Conservation (phyloP, 2,888 invertebrate genomes). For the Diarsia rubi region DNA sequence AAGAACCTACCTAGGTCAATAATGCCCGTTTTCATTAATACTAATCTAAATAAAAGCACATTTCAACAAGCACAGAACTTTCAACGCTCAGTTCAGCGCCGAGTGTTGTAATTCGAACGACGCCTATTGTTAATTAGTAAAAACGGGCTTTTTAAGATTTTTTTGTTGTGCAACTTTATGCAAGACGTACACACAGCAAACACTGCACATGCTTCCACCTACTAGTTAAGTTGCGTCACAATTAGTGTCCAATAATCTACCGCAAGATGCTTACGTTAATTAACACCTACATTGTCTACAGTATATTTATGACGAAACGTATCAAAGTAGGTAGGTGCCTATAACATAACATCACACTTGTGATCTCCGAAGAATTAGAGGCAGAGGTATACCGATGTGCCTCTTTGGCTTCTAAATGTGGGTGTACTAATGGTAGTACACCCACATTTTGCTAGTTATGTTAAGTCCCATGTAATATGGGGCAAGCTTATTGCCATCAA, state of each 20-base stretch:
- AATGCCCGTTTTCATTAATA: not conserved
- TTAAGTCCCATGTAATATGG: no score
- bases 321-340: not conserved
- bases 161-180: slow-evolving; percentile 12
- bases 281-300: not conserved
- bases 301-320: not conserved
- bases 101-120: not conserved
- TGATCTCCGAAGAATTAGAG: no score
- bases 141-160: slow-evolving; percentile 1
- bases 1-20: not conserved
- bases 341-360: no score
- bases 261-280: slow-evolving; percentile 17
- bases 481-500: no score
- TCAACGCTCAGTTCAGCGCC: not conserved
- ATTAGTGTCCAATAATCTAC: slow-evolving; percentile 11
- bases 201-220: slow-evolving; percentile 8
- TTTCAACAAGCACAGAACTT: no score
- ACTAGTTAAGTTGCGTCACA: slow-evolving; percentile 8
- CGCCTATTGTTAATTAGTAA: not conserved
- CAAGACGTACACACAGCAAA: slow-evolving; percentile 10
- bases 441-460: no score
- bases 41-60: not conserved
- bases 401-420: no score
- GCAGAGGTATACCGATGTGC: no score
- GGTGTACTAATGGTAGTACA: no score